Evolutionary conservation across 37 sponge, comb jelly and placozoan species (phyloP).

Genomic region (Aphrocallistes beatrix): DNA sequence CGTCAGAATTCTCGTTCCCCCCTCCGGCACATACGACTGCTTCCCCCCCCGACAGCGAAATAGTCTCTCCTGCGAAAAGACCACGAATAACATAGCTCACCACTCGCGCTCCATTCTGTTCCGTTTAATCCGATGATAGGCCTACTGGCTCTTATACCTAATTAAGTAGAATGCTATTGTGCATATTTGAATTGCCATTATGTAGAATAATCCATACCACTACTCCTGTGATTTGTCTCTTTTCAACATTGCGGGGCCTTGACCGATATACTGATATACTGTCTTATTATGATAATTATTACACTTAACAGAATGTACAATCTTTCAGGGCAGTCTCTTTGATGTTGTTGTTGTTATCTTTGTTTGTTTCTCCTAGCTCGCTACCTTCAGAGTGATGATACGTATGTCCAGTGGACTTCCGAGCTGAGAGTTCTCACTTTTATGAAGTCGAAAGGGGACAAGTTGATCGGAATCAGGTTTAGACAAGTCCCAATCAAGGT

Average conservation of each 20-base stretch:
- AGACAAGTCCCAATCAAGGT: neutral
- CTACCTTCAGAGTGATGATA: neutral
- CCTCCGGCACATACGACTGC: neutral
- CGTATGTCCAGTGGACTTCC: neutral
- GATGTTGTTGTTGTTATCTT: too few relatives aligned
- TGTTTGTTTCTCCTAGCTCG: neutral
- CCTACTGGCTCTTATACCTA: too few relatives aligned
- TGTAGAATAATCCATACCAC: neutral
- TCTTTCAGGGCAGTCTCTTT: too few relatives aligned
- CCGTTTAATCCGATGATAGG: neutral
- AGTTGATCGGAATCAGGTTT: neutral
- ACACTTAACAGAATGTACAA: too few relatives aligned
- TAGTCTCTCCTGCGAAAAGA: neutral
- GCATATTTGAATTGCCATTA: slow-evolving; percentile 17
- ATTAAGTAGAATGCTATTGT: neutral
- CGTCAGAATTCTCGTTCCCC: neutral
- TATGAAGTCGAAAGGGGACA: neutral
- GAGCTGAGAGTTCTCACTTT: neutral
- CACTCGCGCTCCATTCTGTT: neutral
- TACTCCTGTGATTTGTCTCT: neutral
- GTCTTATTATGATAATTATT: too few relatives aligned
- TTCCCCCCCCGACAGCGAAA: neutral
- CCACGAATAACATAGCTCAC: neutral
- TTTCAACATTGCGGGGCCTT: neutral
- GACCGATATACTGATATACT: too few relatives aligned